Conservation (phyloP, 30 jellyfish, hydroid and myxozoan genomes). For the Sanderia malayensis region DNA sequence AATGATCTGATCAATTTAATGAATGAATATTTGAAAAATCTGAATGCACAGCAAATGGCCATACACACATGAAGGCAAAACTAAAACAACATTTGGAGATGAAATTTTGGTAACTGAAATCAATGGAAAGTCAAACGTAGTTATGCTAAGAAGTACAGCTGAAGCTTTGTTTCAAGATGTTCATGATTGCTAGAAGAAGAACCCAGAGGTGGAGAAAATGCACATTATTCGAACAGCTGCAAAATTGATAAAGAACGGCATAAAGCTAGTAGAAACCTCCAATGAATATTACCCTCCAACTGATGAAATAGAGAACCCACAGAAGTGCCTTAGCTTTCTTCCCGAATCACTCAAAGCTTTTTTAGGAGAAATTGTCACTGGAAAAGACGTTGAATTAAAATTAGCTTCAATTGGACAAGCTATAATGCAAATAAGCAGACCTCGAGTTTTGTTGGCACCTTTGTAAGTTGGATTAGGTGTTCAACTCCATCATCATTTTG, state of each 20-base stretch:
- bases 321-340: conserved; percentile 1
- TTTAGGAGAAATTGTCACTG: not conserved
- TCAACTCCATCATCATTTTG: conserved; percentile 28
- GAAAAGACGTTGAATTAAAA: conserved; percentile 3
- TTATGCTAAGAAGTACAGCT: conserved; percentile 10
- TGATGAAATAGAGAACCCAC: not conserved
- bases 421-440: conserved; percentile 10
- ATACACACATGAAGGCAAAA: conserved; percentile 24
- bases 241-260: conserved; percentile 4
- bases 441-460: conserved; percentile 37
- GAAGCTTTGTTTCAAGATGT: conserved; percentile 14
- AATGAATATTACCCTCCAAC: conserved; percentile 1
- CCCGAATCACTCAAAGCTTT: conserved; percentile 3
- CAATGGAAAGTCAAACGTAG: conserved; percentile 25
- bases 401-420: conserved; percentile 22
- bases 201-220: conserved; percentile 5
- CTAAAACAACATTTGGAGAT: conserved; percentile 13
- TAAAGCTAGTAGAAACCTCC: conserved; percentile 12
- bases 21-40: conserved; percentile 6
- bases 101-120: conserved; percentile 21
- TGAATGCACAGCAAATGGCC: conserved; percentile 18
- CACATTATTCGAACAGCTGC: conserved; percentile 19
- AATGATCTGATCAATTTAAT: conserved; percentile 13
- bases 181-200: conserved; percentile 15
- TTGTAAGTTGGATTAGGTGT: conserved; percentile 24